These are phyloP conservation scores for Acleris cristana DNA, from an alignment of 2,888 invertebrate species.

Conservation along the genomic window DNA sequence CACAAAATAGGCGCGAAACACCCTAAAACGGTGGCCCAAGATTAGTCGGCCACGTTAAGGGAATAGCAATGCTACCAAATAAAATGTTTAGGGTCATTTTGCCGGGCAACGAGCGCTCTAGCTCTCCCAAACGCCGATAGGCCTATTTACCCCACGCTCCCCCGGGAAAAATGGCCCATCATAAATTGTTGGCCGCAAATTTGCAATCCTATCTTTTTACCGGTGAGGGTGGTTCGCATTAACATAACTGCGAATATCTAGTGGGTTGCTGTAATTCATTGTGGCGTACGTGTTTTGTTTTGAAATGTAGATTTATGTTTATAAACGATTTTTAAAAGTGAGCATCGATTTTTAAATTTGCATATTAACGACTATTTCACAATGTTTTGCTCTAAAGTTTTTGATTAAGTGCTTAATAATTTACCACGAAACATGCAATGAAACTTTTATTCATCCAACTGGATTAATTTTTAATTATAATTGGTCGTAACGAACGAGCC, in stretches of 20 bases:
- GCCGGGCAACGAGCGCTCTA: constrained; percentile 75
- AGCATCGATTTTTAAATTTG: background rate
- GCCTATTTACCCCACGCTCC: constrained; percentile 73
- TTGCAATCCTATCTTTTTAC: constrained; percentile 82
- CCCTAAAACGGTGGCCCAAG: constrained; percentile 75
- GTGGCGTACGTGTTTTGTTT: constrained; percentile 30
- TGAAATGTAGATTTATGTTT: constrained; percentile 22
- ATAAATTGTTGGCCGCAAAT: constrained; percentile 83
- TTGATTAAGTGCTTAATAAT: constrained; percentile 47
- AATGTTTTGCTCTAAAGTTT: constrained; percentile 26
- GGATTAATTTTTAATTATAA: constrained; percentile 81
- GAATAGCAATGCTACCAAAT: constrained; percentile 78
- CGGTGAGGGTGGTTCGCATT: constrained; percentile 75
- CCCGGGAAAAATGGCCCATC: constrained; percentile 70
- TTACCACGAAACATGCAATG: constrained; percentile 57
- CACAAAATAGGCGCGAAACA: constrained; percentile 70
- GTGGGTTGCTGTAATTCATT: constrained; percentile 59
- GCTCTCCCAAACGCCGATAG: constrained; percentile 78
- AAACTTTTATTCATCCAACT: constrained; percentile 56
- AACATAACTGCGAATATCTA: constrained; percentile 71
- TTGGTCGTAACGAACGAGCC: constrained; percentile 66
- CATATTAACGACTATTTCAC: constrained; percentile 10
- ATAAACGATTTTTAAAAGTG: constrained; percentile 38
- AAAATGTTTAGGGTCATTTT: constrained; percentile 83
- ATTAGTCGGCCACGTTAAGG: constrained; percentile 78